Conservation (phyloP, 2,888 invertebrate species). For the Phaonia tiefii region DNA sequence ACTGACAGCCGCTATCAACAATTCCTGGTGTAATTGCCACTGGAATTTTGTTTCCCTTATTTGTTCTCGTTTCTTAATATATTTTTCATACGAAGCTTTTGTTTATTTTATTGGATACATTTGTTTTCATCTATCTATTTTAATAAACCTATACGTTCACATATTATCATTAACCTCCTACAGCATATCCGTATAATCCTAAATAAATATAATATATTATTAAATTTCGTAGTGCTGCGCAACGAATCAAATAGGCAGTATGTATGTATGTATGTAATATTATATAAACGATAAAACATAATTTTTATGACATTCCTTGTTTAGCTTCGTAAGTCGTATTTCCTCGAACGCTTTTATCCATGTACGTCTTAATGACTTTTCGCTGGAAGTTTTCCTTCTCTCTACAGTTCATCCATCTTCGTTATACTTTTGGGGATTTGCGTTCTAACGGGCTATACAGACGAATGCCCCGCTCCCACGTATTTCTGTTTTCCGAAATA, state of each 20-base stretch:
- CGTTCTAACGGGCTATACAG: not conserved
- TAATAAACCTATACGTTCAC: conserved; percentile 2
- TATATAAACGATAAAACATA: too few relatives aligned
- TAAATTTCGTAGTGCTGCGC: too few relatives aligned
- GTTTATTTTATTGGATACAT: conserved; percentile 36
- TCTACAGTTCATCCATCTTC: not conserved
- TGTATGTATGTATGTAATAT: not conserved
- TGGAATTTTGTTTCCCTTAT: not conserved
- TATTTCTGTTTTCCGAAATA: too few relatives aligned
- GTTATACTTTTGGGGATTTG: not conserved
- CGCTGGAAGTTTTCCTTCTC: too few relatives aligned
- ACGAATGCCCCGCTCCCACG: too few relatives aligned
- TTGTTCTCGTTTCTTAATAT: not conserved
- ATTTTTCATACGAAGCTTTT: conserved; percentile 27
- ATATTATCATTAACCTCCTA: too few relatives aligned
- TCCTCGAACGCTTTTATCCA: too few relatives aligned
- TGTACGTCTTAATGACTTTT: not conserved
- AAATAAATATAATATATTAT: not conserved
- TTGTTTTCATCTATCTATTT: not conserved
- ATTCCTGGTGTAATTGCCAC: conserved; percentile 21
- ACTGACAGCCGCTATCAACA: conserved; percentile 42
- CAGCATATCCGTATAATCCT: not conserved
- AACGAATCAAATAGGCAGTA: not conserved
- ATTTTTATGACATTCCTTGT: not conserved
- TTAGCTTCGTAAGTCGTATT: not conserved